Evolutionary conservation across 1,140 invertebrate genomes (phyloP), one percentile per base, ranked within the genome.

Genomic region (Papilio polyxenes): DNA sequence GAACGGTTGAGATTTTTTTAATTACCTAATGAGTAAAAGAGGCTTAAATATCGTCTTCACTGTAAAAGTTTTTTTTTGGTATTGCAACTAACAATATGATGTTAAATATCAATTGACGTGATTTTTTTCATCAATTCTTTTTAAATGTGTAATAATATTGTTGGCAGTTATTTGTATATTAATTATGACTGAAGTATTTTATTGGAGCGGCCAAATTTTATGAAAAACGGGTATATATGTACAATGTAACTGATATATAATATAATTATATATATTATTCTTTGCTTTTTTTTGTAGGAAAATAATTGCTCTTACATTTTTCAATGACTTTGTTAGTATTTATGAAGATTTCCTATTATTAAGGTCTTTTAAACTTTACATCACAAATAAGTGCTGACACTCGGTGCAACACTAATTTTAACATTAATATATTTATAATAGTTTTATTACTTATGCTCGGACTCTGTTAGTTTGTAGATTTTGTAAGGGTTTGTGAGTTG

Each of bases 401-500:
- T 48, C 23, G 49, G 40, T 48, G 37, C 49, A 0, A 11, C 37
- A 53, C 37, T 31, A 31, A 13, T 48, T 75, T 49, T 23, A 37
- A 74, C 79, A 10, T 31, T 80, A 31, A 74, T 80, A 20, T 56
- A 75, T 48, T 40, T 83, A 44, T 78, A 51, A 72, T 82, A 75
- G 53, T 80, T 77, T 80, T 81, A 59, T 6, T 59, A 44, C 0
- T n/a, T 17, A 56, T 13, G 3, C 53, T 13, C 4, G 40, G 40
- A 44, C 40, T 44, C 40, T 81, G 69, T 82, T 53, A 53, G 31
- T 84, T 83, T 59, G 75, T 75, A 51, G 20, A 77, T n/a, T 49
- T 31, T 23, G 48, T 77, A 40, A 7, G 20, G 23, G 74, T 62
- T 75, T 83, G 74, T 31, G 78, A 75, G 80, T 23, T 82, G 65